Conservation (phyloP, 35 echinoderm and acorn worm genomes). For the Strongylocentrotus purpuratus region DNA sequence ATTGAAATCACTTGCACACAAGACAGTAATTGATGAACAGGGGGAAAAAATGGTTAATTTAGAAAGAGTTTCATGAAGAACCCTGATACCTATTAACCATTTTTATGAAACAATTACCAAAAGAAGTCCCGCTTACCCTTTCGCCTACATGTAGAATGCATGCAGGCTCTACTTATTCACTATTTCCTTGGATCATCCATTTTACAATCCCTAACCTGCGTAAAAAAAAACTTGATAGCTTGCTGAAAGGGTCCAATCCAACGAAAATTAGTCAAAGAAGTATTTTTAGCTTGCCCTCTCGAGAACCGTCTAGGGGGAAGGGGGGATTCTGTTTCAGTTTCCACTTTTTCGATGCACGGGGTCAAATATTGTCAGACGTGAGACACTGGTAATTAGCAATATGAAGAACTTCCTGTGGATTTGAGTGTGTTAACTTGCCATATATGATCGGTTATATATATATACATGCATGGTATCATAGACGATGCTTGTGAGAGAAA, state of each 20-base stretch:
- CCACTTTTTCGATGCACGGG: neutral
- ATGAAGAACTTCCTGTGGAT: slow-evolving; percentile 38
- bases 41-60: neutral
- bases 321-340: slow-evolving; percentile 11
- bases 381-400: slow-evolving; percentile 29
- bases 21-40: neutral
- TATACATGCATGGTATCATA: neutral
- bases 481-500: neutral
- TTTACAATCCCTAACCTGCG: neutral
- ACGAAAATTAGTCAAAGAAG: slow-evolving; percentile 12
- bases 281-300: neutral
- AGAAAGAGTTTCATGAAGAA: neutral
- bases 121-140: neutral
- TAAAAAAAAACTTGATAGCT: neutral
- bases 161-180: neutral
- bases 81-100: neutral
- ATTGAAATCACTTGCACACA: neutral
- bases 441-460: slow-evolving; percentile 19
- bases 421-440: neutral
- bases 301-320: neutral
- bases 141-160: neutral
- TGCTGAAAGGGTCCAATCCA: neutral
- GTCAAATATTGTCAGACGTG: slow-evolving; percentile 36
- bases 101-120: neutral
- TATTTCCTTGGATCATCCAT: neutral